These are phyloP conservation scores for Hylomyscus alleni DNA, from an alignment of 2,797 vertebrate species.

Conservation along the genomic window DNA sequence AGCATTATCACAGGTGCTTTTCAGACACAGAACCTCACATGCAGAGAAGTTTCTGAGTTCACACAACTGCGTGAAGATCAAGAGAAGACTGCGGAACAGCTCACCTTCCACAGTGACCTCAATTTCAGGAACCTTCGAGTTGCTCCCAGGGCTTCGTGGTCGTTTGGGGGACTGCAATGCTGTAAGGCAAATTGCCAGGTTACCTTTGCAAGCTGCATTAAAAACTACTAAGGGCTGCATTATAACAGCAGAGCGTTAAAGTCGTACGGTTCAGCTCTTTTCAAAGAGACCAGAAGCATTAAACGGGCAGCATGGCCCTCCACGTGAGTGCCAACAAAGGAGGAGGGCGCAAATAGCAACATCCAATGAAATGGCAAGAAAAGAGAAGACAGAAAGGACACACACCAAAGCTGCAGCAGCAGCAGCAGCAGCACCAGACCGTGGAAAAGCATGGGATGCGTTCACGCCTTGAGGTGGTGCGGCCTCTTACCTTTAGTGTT, in stretches of 20 bases:
- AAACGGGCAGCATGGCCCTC: slow-evolving; percentile 52
- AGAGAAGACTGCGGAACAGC: too few species aligned
- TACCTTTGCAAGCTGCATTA: not conserved
- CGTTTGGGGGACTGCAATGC: slow-evolving; percentile 78
- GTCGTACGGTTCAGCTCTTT: slow-evolving; percentile 67
- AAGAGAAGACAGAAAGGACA: not conserved
- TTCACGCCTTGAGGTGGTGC: too few species aligned
- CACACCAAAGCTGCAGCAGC: not conserved
- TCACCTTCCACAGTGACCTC: slow-evolving; percentile 89
- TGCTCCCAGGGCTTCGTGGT: slow-evolving; percentile 81
- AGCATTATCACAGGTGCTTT: not conserved
- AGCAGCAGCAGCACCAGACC: too few species aligned
- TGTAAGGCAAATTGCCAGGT: slow-evolving; percentile 79
- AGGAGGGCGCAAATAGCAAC: slow-evolving; percentile 28
- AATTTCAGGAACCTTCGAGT: slow-evolving; percentile 87
- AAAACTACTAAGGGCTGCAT: not conserved
- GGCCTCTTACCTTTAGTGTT: slow-evolving; percentile 87
- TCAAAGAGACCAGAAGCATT: slow-evolving; percentile 66
- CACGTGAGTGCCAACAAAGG: slow-evolving; percentile 38
- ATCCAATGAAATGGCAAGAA: not conserved
- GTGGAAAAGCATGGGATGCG: accelerated
- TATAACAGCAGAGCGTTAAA: slow-evolving; percentile 57
- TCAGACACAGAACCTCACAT: not conserved
- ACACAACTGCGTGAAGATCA: not conserved
- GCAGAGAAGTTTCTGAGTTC: not conserved